Evolutionary conservation across 1,140 invertebrate genomes (phyloP), one percentile per base, ranked within the genome.

Genomic region (Bombus confusus): DNA sequence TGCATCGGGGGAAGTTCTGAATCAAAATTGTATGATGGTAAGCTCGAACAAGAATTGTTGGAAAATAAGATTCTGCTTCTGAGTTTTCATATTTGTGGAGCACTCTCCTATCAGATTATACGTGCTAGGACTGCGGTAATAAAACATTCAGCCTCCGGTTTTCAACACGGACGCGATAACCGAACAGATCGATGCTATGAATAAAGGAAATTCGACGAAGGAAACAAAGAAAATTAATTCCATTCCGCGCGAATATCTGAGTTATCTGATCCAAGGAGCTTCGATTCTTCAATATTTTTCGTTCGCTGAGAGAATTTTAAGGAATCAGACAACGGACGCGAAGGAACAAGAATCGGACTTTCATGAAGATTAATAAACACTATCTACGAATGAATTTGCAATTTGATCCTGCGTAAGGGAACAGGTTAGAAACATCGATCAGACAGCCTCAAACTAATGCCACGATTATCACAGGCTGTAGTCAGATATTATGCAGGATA

Each of bases 331-430:
- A 43, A 18, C 15, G 41, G 31, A 78, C 5, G 3, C 31, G 64
- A 8, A 31, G 66, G 12, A 31, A 59, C 34, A 41, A n/a, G 37
- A 71, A 91, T 92, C 74, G 86, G 47, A 92, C 87, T 91, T 92
- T 92, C 88, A 91, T 89, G 87, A 91, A 83, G 80, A 75, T 91
- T 91, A 91, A 90, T 91, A 91, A 89, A 86, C 83, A 89, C 82
- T 86, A 68, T 84, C 75, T 31, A 34, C 28, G 37, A 52, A 34
- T 43, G 41, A 69, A 80, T 73, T 41, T 73, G 66, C 57, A 81
- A 52, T 85, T 52, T 76, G 34, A 80, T 73, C 71, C 10, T 28
- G 72, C 82, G 66, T 81, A 34, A 13, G 5, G 1, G 41, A 37
- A 37, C 3, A 41, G 13, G 5, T 3, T 28, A 31, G 22, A 57